phyloP scores from a whole-genome alignment of 35 echinoderm and acorn worm species.

The Heliocidaris erythrogramma region DNA sequence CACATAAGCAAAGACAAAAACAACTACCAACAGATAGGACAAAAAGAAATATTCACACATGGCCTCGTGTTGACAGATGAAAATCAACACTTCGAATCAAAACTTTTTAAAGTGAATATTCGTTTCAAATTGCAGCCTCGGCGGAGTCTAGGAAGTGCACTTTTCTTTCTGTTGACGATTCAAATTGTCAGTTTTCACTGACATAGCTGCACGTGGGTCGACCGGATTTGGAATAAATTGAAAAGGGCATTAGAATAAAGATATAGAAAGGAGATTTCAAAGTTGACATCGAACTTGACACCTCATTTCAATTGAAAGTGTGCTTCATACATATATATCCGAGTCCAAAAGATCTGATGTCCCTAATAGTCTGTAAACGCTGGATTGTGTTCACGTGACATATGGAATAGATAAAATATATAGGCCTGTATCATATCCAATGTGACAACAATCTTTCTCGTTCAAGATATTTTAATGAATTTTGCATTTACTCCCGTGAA shows the following conservation, averaged over 20 bases:
- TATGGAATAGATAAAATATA: too few relatives aligned
- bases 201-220: neutral
- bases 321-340: neutral
- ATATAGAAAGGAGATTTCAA: neutral
- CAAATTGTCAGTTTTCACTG: neutral
- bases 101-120: conserved; percentile 19
- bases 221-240: neutral
- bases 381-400: too few relatives aligned
- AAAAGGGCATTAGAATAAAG: neutral
- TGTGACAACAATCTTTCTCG: too few relatives aligned
- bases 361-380: too few relatives aligned
- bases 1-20: neutral
- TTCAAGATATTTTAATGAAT: too few relatives aligned
- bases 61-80: neutral
- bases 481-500: too few relatives aligned
- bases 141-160: neutral
- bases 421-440: too few relatives aligned
- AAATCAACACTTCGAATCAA: neutral
- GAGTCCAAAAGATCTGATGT: too few relatives aligned
- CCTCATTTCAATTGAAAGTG: neutral
- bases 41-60: neutral
- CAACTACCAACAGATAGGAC: neutral
- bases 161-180: neutral
- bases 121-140: neutral
- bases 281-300: neutral